phyloP scores from a whole-genome alignment of 2,113 vertebrate species.

The Prinia subflava region DNA sequence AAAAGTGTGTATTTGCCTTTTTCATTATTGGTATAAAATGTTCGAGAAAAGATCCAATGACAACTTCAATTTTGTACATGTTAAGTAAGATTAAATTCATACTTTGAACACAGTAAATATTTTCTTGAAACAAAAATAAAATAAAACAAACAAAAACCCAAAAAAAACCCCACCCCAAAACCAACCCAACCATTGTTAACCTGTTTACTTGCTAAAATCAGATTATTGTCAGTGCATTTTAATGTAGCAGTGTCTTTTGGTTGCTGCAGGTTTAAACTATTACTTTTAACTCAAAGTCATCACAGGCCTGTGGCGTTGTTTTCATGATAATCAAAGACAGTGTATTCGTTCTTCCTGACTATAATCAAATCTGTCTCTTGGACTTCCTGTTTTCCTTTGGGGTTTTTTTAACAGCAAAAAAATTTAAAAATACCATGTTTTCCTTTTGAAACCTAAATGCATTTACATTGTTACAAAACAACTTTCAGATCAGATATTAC shows the following conservation, averaged over 20 bases:
- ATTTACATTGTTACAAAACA: background rate
- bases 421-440: accelerated
- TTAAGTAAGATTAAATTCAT: background rate
- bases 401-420: background rate
- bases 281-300: background rate
- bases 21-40: background rate
- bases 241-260: background rate
- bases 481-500: background rate
- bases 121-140: background rate
- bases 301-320: background rate
- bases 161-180: background rate
- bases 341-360: background rate
- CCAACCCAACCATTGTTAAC: background rate
- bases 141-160: background rate
- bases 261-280: background rate
- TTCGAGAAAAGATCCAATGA: background rate
- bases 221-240: background rate
- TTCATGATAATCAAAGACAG: background rate
- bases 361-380: slow-evolving; percentile 41
- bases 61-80: background rate
- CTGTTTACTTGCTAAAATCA: background rate
- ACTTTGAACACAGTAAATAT: background rate
- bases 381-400: background rate
- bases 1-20: background rate
- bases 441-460: background rate